Conservation (phyloP, 2,888 invertebrate species). For the Thymelicus lineola region DNA sequence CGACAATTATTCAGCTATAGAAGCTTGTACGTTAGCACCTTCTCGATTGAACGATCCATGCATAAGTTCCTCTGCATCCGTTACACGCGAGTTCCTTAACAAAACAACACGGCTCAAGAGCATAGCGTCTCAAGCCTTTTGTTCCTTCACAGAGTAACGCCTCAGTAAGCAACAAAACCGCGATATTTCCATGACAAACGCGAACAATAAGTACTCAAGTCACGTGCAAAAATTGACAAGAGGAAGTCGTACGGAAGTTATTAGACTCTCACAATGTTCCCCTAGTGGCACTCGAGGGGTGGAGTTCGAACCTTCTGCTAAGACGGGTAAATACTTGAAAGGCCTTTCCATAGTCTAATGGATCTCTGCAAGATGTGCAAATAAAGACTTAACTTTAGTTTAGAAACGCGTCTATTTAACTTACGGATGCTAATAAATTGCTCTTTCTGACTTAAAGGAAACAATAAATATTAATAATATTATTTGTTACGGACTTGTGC, state of each 20-base stretch:
- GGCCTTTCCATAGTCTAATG: conserved; percentile 11
- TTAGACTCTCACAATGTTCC: conserved; percentile 15
- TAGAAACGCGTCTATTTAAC: no score
- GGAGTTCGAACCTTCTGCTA: conserved; percentile 3
- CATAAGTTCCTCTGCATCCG: not conserved
- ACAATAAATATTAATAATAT: no score
- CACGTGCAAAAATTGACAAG: conserved; percentile 42
- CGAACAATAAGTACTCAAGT: conserved; percentile 40
- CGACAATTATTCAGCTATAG: no score
- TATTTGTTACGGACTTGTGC: no score
- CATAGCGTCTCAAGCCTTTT: not conserved
- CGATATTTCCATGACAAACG: conserved; percentile 1
- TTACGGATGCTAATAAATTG: no score
- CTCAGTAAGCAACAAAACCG: conserved; percentile 16
- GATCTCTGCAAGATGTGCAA: not conserved
- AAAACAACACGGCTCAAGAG: not conserved
- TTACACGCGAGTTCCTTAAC: conserved; percentile 3
- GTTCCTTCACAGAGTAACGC: not conserved
- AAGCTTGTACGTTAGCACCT: no score
- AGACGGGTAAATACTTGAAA: conserved; percentile 30
- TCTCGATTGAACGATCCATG: no score
- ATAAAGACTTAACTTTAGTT: not conserved
- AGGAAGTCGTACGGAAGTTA: conserved; percentile 42
- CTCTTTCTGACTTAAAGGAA: no score
- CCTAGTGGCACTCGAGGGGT: conserved; percentile 14